Conservation (phyloP, 1,140 invertebrate species). For the Hylyphantes graminicola region DNA sequence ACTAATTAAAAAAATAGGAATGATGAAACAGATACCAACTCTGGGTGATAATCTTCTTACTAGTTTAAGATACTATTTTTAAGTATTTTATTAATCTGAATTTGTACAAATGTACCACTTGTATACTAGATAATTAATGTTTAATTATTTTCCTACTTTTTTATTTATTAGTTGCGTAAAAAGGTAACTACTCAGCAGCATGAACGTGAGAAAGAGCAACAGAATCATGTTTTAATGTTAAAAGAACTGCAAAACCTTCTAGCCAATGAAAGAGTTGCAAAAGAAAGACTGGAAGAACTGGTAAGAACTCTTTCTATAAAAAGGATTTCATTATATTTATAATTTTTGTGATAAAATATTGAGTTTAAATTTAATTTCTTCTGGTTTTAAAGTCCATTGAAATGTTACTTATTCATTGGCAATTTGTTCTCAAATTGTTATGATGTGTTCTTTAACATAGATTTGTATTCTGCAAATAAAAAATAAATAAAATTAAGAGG, state of each 20-base stretch:
- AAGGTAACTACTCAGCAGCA: slow-evolving; percentile 76
- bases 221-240: slow-evolving; percentile 78
- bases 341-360: too few species aligned
- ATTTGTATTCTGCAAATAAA: too few species aligned
- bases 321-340: not conserved
- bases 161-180: slow-evolving; percentile 73
- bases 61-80: not conserved
- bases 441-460: too few species aligned
- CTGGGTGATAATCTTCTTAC: not conserved
- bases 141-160: not conserved
- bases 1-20: too few species aligned
- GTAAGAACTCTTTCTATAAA: slow-evolving; percentile 61
- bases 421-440: too few species aligned
- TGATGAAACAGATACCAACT: too few species aligned
- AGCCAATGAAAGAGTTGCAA: slow-evolving; percentile 73
- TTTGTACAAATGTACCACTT: not conserved
- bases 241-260: slow-evolving; percentile 77
- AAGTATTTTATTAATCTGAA: not conserved
- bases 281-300: slow-evolving; percentile 74
- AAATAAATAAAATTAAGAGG: too few species aligned
- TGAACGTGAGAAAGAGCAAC: slow-evolving; percentile 82
- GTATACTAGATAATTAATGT: not conserved
- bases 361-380: too few species aligned
- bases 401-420: too few species aligned
- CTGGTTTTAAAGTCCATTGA: too few species aligned